Evolutionary conservation across 2,113 vertebrate genomes (phyloP).

Genomic region (Oryzias melastigma): DNA sequence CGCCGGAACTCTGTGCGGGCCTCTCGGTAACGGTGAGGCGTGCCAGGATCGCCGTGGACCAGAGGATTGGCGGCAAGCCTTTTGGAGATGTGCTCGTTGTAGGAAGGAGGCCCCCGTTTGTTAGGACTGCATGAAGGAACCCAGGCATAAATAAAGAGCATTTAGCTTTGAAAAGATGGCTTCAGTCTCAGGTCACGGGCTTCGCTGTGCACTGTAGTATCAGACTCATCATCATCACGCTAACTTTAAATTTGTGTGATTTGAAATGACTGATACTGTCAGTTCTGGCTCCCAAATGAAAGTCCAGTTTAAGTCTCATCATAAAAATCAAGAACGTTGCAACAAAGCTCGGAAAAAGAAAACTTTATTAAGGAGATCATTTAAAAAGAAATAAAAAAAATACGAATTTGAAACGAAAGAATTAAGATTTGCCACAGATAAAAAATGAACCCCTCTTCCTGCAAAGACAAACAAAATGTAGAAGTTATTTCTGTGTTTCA

Average conservation of each 20-base stretch:
- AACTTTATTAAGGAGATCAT: constrained; percentile 59
- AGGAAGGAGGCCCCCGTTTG: constrained; percentile 95
- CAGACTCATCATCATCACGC: constrained; percentile 4
- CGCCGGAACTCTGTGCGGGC: constrained; percentile 91
- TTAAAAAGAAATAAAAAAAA: constrained; percentile 7
- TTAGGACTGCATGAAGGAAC: constrained; percentile 83
- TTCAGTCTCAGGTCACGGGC: constrained; percentile 9
- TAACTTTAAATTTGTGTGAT: constrained; percentile 11
- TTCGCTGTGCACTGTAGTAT: constrained; percentile 28
- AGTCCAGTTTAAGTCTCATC: not conserved
- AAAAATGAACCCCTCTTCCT: constrained; percentile 77
- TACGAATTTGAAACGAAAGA: not conserved
- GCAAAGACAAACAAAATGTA: constrained; percentile 57
- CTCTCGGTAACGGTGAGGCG: constrained; percentile 94
- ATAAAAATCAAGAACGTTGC: not conserved
- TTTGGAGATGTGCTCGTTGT: constrained; percentile 99
- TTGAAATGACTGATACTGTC: constrained; percentile 1
- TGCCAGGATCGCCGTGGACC: constrained; percentile 86
- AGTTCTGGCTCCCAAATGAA: constrained; percentile 4
- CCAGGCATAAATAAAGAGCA: constrained; percentile 15
- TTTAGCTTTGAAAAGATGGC: not conserved
- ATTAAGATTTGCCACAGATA: constrained; percentile 71
- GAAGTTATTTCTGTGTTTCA: constrained; percentile 27
- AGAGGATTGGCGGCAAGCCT: constrained; percentile 88
- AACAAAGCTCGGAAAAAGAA: constrained; percentile 31